These are phyloP conservation scores for Dysidea cf. avara DNA, from an alignment of 37 sponge, comb jelly and placozoan genomes.

Conservation along the genomic window DNA sequence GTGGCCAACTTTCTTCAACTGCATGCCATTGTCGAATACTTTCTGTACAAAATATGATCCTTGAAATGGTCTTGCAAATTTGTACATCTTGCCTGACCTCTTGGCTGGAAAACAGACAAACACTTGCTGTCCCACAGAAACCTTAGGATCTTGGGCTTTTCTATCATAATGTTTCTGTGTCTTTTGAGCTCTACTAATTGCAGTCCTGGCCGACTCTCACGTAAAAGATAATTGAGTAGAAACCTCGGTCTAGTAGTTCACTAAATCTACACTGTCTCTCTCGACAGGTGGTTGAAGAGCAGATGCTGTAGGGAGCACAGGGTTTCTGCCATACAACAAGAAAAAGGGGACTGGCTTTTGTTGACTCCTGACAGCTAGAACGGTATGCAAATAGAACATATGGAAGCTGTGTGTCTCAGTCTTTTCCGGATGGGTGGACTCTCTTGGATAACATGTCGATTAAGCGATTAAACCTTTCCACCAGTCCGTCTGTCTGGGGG, in stretches of 20 bases:
- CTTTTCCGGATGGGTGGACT: not conserved
- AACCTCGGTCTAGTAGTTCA: constrained; percentile 5
- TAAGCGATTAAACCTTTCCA: constrained; percentile 36
- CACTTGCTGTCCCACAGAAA: too few species aligned
- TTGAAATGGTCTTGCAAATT: too few species aligned
- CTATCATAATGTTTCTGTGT: constrained; percentile 50
- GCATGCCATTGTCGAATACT: too few species aligned
- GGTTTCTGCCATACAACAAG: constrained; percentile 39
- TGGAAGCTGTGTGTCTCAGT: constrained; percentile 30
- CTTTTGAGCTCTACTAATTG: constrained; percentile 35
- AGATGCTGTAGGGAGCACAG: constrained; percentile 14
- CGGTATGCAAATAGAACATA: constrained; percentile 41
- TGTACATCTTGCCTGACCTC: too few species aligned
- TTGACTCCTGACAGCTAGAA: constrained; percentile 17
- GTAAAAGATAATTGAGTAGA: not conserved
- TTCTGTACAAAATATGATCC: too few species aligned
- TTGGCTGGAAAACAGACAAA: too few species aligned
- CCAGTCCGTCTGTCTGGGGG: constrained; percentile 4
- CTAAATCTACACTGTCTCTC: not conserved
- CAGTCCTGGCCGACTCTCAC: constrained; percentile 17
- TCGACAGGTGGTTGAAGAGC: not conserved
- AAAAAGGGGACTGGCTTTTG: constrained; percentile 25
- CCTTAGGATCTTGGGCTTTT: too few species aligned
- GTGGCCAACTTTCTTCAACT: too few species aligned
- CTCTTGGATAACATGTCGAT: constrained; percentile 30